Base-by-base conservation (phyloP, 37 sponge, comb jelly and placozoan genomes). In the Oopsacas minuta region DNA sequence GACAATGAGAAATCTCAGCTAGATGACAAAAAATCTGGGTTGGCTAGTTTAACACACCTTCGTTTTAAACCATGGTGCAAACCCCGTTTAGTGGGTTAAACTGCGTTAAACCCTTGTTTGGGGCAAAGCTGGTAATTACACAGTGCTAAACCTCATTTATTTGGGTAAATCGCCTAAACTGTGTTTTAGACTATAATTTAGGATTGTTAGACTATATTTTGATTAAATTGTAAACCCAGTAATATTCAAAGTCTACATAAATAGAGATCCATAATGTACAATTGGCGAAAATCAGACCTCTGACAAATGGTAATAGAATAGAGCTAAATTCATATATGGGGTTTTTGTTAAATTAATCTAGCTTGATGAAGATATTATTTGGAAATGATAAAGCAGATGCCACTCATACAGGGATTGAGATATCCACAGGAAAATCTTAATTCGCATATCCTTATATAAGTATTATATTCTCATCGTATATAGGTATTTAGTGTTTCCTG, bases 51-150 rank as follows among this genome's bases (percentile, higher is more conserved):
- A 61, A 61, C 75, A 25, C 75, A 61, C 75, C 75, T 34, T 34
- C 75, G 75, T 25, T 61, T 61, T 61, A 61, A 61, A 61, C 75
- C 75, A 3, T 61, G 75, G 75, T 61, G 22, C 28, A 61, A 61
- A 61, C 75, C 75, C 7, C 75, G 28, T 12, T 61, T 61, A 61
- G 75, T 61, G 75, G 75, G 75, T 61, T 61, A 61, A 61, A 61
- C 75, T 61, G 75, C 32, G 75, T 61, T 61, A 61, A 61, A 61
- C 75, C 28, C 3, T 3, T 25, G 30, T 61, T 42, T 15, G 15
- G 15, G 15, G 12, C 15, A 42, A 42, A 42, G 49, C 49, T 8
- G 49, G 49, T 42, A 17, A 42, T 15, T 17, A 42, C n/a, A n/a
- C 49, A 42, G 75, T 61, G 5, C 30, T 20, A 61, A 61, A 12